Base-by-base conservation (phyloP, 2,113 vertebrate species). In the Turdus rufiventris region DNA sequence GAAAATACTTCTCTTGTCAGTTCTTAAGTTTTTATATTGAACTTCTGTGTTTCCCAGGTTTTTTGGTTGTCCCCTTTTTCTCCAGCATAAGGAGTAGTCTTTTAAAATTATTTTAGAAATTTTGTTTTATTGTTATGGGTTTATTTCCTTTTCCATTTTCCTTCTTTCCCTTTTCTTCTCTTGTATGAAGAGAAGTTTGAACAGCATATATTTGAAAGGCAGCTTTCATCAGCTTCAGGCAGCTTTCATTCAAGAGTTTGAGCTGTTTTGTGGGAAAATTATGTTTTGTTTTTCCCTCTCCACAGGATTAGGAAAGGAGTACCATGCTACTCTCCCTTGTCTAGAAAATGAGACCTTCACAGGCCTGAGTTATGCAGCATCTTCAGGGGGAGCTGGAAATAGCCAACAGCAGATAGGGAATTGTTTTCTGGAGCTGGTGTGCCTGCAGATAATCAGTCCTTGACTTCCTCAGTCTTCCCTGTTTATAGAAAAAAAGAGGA, bases 121-220 rank as follows among this genome's bases (percentile, higher is more conserved):
- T 21, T 47, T 6, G 18, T 54, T 56, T 47, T 33, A 31, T 21
- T 48, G 1, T 33, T 71, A 0, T 24, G 2, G 0, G 1, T 34
- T 71, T n/a, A 43, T 33, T 58, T 48, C 8, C 8, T 54, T 82
- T 66, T 53, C 4, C 1, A 6, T 42, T 42, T 48, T 36, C 7
- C 8, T 61, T 68, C 21, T 63, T 36, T 38, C 26, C 6, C 6
- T 16, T n/a, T 45, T 31, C 14, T 34, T 6, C 21, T 9, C 34
- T 23, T 7, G 11, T 40, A 29, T 18, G 10, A 33, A 38, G 24
- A 53, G 9, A 77, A 43, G 5, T 67, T 51, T 67, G 24, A 65
- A 4, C 24, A 50, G 23, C 0, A 2, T 58, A 5, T 36, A 26
- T 56, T 54, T 50, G 34, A 79, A 90, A 83, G 8, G 8, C 25